These are phyloP conservation scores for Phenganax subtilis DNA, from an alignment of 92 coral and sea anemone genomes.

Conservation along the genomic window DNA sequence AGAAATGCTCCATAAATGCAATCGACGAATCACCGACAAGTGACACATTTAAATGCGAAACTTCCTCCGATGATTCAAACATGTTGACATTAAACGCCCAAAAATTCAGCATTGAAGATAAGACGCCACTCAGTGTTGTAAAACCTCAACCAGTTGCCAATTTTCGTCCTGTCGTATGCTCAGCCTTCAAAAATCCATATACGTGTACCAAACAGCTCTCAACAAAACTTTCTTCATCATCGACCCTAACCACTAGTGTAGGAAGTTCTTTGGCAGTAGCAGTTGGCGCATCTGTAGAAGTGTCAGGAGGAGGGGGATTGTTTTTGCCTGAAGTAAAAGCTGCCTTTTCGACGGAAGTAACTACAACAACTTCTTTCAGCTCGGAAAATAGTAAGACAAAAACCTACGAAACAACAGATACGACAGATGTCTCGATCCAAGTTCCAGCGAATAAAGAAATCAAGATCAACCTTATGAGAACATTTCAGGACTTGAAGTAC, in stretches of 20 bases:
- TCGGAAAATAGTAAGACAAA: neutral
- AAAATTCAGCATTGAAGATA: neutral
- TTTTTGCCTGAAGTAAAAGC: neutral
- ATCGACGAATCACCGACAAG: too few relatives aligned
- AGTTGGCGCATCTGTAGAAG: neutral
- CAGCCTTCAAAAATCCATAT: neutral
- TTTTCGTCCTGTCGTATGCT: neutral
- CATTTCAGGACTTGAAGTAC: conserved; percentile 2
- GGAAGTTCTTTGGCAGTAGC: neutral
- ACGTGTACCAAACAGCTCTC: neutral
- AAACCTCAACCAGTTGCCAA: neutral
- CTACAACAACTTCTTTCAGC: neutral
- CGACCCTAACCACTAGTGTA: neutral
- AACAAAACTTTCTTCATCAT: neutral
- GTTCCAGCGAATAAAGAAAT: neutral
- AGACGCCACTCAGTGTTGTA: neutral
- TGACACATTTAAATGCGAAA: too few relatives aligned
- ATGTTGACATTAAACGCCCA: too few relatives aligned
- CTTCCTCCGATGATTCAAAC: too few relatives aligned
- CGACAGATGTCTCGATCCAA: neutral
- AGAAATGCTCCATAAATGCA: too few relatives aligned
- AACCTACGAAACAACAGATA: neutral
- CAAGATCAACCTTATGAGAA: neutral
- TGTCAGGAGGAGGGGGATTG: neutral
- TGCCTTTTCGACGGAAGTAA: neutral